These are phyloP conservation scores for Aethina tumida DNA, from an alignment of 1,140 invertebrate species.

Conservation along the genomic window DNA sequence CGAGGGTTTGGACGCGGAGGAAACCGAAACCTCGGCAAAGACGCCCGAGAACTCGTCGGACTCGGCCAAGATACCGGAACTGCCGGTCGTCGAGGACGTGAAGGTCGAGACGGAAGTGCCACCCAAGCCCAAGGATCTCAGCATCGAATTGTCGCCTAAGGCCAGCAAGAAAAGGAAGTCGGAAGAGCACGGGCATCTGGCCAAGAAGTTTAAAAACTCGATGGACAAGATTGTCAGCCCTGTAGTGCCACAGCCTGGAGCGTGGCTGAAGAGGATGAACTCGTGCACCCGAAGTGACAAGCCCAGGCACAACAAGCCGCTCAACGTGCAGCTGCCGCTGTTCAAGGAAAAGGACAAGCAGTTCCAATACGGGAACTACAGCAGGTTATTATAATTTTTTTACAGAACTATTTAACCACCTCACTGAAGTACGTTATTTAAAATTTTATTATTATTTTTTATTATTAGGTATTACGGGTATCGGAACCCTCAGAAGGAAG, in stretches of 20 bases:
- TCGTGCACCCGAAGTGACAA: slow-evolving; percentile 22
- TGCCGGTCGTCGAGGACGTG: slow-evolving; percentile 4
- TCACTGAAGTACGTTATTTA: not conserved
- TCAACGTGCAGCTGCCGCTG: slow-evolving; percentile 44
- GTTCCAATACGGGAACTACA: slow-evolving; percentile 94
- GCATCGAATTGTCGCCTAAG: slow-evolving; percentile 1
- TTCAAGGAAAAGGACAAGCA: slow-evolving; percentile 63
- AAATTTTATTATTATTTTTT: not conserved
- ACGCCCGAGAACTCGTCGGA: slow-evolving; percentile 30
- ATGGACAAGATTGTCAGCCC: slow-evolving; percentile 89
- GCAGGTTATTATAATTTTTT: slow-evolving; percentile 48
- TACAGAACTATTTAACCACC: not conserved
- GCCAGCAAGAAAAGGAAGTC: slow-evolving; percentile 23
- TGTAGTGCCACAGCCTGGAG: slow-evolving; percentile 78
- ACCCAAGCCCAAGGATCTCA: slow-evolving; percentile 1
- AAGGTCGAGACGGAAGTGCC: slow-evolving; percentile 2
- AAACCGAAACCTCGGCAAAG: slow-evolving; percentile 23
- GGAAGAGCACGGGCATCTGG: slow-evolving; percentile 11
- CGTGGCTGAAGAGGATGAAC: slow-evolving; percentile 50
- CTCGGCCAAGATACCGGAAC: slow-evolving; percentile 32
- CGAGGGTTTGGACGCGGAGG: slow-evolving; percentile 19
- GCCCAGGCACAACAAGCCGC: slow-evolving; percentile 26
- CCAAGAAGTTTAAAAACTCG: slow-evolving; percentile 52
- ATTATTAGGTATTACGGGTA: slow-evolving; percentile 83
- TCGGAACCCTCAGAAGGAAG: slow-evolving; percentile 71